phyloP scores from a whole-genome alignment of 2,888 invertebrate species.

The Pyrocoelia pectoralis region DNA sequence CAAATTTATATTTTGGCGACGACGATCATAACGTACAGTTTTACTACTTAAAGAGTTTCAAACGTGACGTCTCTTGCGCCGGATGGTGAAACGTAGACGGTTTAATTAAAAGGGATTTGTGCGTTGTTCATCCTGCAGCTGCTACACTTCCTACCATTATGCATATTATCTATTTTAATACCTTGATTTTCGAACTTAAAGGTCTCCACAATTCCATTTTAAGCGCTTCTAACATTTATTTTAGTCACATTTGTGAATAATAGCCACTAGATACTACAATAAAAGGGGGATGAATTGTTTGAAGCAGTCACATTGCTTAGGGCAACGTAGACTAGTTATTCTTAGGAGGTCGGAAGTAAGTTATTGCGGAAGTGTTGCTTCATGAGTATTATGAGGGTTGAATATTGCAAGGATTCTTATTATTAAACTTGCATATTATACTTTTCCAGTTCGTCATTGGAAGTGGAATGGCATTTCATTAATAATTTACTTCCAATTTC shows the following conservation, averaged over 20 bases:
- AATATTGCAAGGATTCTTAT: neutral
- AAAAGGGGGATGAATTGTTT: slow-evolving; percentile 20
- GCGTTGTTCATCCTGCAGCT: slow-evolving; percentile 31
- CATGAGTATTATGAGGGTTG: slow-evolving; percentile 1
- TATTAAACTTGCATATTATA: neutral
- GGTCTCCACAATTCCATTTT: slow-evolving; percentile 8
- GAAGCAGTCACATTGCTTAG: slow-evolving; percentile 21
- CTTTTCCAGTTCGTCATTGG: no score
- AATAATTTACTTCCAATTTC: neutral
- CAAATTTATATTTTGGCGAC: slow-evolving; percentile 17
- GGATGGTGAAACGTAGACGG: slow-evolving; percentile 29
- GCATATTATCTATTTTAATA: slow-evolving; percentile 26
- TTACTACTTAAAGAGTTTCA: slow-evolving; percentile 28
- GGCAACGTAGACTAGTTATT: slow-evolving; percentile 18
- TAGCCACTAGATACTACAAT: slow-evolving; percentile 18
- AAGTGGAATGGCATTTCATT: neutral
- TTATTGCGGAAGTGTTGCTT: slow-evolving; percentile 27
- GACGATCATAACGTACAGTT: slow-evolving; percentile 23
- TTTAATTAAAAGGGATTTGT: slow-evolving; percentile 35
- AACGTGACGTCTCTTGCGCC: slow-evolving; percentile 30
- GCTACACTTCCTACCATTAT: slow-evolving; percentile 29
- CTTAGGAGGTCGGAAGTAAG: slow-evolving; percentile 24
- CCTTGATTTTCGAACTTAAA: slow-evolving; percentile 16
- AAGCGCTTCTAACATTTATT: neutral
- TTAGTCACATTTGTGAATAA: slow-evolving; percentile 15